Conservation (phyloP, 2,888 invertebrate genomes). For the Hoplodrina blanda region DNA sequence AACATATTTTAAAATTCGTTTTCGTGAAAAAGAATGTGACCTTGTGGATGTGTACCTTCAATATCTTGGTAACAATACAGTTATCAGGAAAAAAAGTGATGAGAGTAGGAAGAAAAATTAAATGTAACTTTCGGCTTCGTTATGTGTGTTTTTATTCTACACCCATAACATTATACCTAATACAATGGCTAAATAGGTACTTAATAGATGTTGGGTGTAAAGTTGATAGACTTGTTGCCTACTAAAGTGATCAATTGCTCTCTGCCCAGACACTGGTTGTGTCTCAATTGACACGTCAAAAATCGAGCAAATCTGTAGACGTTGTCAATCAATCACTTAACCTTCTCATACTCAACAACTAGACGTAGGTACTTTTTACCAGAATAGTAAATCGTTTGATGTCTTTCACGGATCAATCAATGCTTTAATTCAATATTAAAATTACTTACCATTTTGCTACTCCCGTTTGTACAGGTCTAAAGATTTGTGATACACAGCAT, state of each 20-base stretch:
- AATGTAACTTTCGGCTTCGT: background rate
- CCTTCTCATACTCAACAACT: slow-evolving; percentile 4
- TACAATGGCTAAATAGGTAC: background rate
- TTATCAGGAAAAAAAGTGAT: no score
- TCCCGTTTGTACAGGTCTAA: no score
- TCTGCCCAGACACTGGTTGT: background rate
- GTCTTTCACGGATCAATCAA: no score
- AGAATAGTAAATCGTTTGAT: background rate
- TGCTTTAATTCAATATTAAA: no score
- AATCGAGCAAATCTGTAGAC: slow-evolving; percentile 12
- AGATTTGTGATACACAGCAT: no score
- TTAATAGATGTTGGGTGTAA: background rate
- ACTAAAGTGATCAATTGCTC: slow-evolving; percentile 2
- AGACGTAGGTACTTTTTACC: background rate
- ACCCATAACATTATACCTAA: background rate
- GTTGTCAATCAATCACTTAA: slow-evolving; percentile 24
- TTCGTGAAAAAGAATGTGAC: no score
- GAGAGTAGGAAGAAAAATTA: no score
- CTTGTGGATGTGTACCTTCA: no score
- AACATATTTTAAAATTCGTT: no score
- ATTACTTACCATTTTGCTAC: no score
- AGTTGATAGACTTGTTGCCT: background rate
- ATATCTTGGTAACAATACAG: no score
- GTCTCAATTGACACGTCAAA: slow-evolving; percentile 20
- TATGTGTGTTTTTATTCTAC: background rate